Percentiles rank a stretch among this genome's conserved stretches.
Evolutionary conservation across 2,888 invertebrate genomes (phyloP).

Genomic region (Diaprepes abbreviatus): DNA sequence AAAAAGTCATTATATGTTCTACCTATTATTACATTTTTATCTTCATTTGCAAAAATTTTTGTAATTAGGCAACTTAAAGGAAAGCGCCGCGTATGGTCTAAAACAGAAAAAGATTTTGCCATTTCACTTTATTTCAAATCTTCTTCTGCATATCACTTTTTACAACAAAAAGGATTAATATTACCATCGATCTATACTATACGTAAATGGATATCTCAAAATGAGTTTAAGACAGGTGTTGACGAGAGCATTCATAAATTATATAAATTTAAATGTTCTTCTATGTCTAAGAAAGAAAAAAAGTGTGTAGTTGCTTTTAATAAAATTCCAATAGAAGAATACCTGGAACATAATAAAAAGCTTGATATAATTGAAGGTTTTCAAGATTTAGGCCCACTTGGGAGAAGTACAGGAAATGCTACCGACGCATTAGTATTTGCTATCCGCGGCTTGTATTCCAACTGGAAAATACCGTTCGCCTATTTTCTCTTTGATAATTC

Average conservation of each 20-base stretch:
- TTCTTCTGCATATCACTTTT: not conserved
- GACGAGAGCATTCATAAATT: not conserved
- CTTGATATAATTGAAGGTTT: constrained; percentile 7
- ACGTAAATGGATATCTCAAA: not conserved
- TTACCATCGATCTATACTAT: not conserved
- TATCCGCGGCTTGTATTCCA: not conserved
- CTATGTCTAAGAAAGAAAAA: not conserved
- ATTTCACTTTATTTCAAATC: constrained; percentile 23
- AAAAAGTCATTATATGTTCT: not conserved
- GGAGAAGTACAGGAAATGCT: not conserved
- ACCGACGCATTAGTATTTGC: not conserved
- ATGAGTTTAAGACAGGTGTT: not conserved
- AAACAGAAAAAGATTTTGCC: constrained; percentile 12
- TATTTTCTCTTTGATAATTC: not conserved
- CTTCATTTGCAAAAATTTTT: not conserved
- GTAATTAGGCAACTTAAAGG: constrained; percentile 19
- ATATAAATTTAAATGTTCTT: not conserved
- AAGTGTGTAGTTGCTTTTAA: not conserved
- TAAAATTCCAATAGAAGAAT: not conserved
- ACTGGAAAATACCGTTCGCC: not conserved
- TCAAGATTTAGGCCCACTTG: not conserved
- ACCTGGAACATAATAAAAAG: not conserved
- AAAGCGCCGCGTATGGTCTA: not conserved
- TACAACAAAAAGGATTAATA: constrained; percentile 11
- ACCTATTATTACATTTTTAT: not conserved